Evolutionary conservation across 2,888 invertebrate species (phyloP).

Genomic region (Dolichomitus sp.): DNA sequence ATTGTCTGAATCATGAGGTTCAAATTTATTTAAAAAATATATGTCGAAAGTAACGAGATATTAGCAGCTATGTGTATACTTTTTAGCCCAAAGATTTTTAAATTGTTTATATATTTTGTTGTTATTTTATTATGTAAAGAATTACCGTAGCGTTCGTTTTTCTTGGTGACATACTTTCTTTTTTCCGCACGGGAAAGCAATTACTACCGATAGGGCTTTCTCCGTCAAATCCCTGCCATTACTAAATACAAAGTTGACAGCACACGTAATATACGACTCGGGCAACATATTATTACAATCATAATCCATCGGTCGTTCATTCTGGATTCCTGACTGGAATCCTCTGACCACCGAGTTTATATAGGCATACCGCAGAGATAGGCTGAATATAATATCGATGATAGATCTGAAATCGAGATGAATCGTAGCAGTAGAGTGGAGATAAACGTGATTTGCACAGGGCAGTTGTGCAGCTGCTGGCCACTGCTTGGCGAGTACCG

Average conservation of each 20-base stretch:
- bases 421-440: constrained; percentile 21
- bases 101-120: no score
- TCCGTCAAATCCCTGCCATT: background rate
- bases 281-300: constrained; percentile 15
- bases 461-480: constrained; percentile 7
- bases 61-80: no score
- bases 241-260: background rate
- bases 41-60: no score
- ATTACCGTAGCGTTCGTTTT: no score
- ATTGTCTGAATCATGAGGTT: no score
- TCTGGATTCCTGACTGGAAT: constrained; percentile 24
- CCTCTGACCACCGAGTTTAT: background rate
- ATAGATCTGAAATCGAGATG: constrained; percentile 48
- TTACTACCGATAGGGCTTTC: background rate
- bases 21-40: no score
- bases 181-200: no score
- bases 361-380: constrained; percentile 3
- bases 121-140: no score
- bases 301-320: constrained; percentile 37
- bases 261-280: background rate
- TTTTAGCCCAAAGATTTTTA: no score
- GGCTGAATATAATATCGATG: constrained; percentile 40
- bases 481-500: no score
- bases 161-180: no score
- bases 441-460: constrained; percentile 43